Evolutionary conservation across 2,888 invertebrate species (phyloP), one percentile per base, ranked within the genome.

Genomic region (Lissocephala sabroskyi): DNA sequence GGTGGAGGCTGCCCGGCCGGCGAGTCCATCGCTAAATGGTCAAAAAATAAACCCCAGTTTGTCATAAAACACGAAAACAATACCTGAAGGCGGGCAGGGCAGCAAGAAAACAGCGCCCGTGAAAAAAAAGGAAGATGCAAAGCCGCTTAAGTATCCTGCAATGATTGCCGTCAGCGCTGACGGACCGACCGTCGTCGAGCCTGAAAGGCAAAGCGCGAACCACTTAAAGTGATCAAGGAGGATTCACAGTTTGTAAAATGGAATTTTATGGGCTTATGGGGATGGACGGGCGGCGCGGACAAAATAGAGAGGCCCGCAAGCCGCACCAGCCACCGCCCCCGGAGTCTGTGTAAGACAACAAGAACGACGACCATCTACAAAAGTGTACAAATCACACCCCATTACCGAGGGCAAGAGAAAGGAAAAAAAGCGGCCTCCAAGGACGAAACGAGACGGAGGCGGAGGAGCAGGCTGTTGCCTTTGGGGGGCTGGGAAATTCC

Each of bases 241-340:
- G 82, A 82, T 82, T 83, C 75, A 76, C 83, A 82, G 82, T 80
- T 82, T 81, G 79, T 82, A 79, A 82, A 81, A 74, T 65, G 73
- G 60, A 77, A 71, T 80, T 81, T 81, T 78, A 82, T 79, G 71
- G n/a, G 79, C 81, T 74, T 76, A 79, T 32, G 28, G 54, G 50
- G 39, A 46, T 36, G 48, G n/a, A 37, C 18, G 19, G 19, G 36
- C 6, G 44, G 45, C 50, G 47, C 43, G 40, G 56, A 56, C 56
- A 41, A 41, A 42, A 18, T 19, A 45, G 51, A 53, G 36, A n/a
- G 11, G 19, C 23, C 18, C n/a, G n/a, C 18, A 10, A 19, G 29
- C 9, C 28, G n/a, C 18, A 33, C 28, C n/a, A 17, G 32, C 23
- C 26, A 19, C 30, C n/a, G 42, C 11, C n/a, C n/a, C n/a, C n/a